Base-by-base conservation (phyloP, 2,888 invertebrate species). In the Acanthosoma haemorrhoidale region DNA sequence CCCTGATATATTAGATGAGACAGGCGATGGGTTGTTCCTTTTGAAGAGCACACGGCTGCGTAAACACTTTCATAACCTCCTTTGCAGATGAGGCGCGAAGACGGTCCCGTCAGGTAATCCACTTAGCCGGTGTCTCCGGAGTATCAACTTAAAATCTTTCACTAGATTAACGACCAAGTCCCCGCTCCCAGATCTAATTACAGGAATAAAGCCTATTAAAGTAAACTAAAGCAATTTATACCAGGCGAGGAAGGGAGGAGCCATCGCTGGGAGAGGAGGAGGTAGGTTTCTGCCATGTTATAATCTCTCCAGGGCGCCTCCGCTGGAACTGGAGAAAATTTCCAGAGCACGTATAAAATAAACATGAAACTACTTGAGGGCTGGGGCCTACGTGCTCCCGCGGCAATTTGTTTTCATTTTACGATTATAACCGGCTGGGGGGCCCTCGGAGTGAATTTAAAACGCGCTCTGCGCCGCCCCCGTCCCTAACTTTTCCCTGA, bases 351-450 rank as follows among this genome's bases (percentile, higher is more conserved):
- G 72, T 73, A 73, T 73, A 73, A 73, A 73, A 73, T 71, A 73
- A 73, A 73, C 73, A 73, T 68, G 73, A 63, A 68, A 68, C 68
- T 68, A 68, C 68, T 58, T 59, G 68, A 58, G 66, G 60, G 38
- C 67, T 67, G 67, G 70, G 66, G 70, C 70, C 57, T 66, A 34
- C 67, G 13, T 18, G 60, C n/a, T 18, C 34, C 16, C 15, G 59
- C 51, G 70, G 70, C 73, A 73, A 74, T 73, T 72, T 75, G 72
- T 75, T 75, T 74, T 73, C 73, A 73, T 74, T 75, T 74, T 75
- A 73, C 74, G 73, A 74, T 73, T 75, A 73, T 73, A 72, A 72
- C 71, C 70, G 31, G 32, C 32, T 25, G 57, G 18, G 36, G 36
- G 31, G 25, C 31, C 36, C 51, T 18, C 57, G 6, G 16, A 29